A percentile compares a stretch with the other conserved stretches of the same genome.
phyloP scores from a whole-genome alignment of 2,797 vertebrate genomes.

The Podarcis siculus region DNA sequence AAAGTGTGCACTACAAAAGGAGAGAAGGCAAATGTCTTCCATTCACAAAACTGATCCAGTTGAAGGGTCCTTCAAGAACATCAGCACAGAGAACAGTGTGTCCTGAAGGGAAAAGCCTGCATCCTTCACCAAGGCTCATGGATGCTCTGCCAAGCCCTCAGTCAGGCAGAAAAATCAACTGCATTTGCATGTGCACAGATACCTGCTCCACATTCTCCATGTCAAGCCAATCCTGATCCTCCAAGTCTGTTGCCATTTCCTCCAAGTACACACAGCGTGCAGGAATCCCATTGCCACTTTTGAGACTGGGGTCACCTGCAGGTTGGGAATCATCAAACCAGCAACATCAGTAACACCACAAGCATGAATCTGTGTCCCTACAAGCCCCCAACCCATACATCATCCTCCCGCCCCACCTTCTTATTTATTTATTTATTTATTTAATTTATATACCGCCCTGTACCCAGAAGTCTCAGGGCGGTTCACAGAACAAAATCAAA shows the following conservation, averaged over 20 bases:
- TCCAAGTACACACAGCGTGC: constrained; percentile 94
- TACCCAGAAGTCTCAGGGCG: no score
- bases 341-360: background rate
- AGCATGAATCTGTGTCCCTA: background rate
- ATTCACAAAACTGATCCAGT: no score
- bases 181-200: background rate
- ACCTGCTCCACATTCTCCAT: constrained; percentile 98
- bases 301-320: constrained; percentile 92
- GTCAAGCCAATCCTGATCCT: constrained; percentile 98
- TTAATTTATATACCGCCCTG: no score
- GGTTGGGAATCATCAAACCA: background rate
- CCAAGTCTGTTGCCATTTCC: constrained; percentile 93
- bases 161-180: background rate
- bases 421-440: no score
- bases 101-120: background rate
- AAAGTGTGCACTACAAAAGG: background rate
- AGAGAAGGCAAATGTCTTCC: background rate
- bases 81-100: background rate
- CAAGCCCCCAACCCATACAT: background rate
- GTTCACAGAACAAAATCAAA: no score
- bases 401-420: background rate
- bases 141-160: background rate
- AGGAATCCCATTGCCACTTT: constrained; percentile 93
- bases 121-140: background rate
- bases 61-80: background rate